Percentiles rank a stretch among this genome's conserved stretches.
Conservation (phyloP, 2,797 vertebrate species). For the Rhinogobio ventralis region DNA sequence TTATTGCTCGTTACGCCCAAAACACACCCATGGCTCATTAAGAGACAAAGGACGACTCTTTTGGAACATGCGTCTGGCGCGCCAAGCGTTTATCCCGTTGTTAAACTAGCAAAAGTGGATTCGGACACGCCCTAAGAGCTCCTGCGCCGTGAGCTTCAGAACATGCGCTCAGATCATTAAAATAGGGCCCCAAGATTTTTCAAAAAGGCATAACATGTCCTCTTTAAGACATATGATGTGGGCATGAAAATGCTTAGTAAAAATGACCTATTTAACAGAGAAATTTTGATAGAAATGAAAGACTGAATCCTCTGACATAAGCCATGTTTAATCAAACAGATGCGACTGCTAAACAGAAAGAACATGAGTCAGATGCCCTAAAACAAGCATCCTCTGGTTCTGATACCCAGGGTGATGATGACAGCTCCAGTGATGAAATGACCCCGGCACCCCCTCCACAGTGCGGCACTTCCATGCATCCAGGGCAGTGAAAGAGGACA, state of each 20-base stretch:
- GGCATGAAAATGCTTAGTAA: neutral
- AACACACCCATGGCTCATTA: no score
- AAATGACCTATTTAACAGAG: neutral
- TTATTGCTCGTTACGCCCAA: no score
- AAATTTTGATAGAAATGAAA: neutral
- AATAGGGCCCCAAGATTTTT: no score
- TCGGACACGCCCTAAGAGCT: no score
- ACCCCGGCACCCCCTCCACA: neutral
- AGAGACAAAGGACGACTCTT: no score
- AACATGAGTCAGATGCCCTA: constrained; percentile 28
- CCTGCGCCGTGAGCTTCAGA: no score
- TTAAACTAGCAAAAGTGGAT: no score
- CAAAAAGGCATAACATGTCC: neutral
- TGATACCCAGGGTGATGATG: constrained; percentile 9
- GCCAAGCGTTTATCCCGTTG: no score
- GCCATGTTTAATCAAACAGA: constrained; percentile 19
- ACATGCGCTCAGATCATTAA: no score
- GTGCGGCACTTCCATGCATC: constrained; percentile 6
- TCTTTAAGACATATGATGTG: neutral
- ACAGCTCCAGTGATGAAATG: constrained; percentile 25
- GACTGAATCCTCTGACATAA: neutral
- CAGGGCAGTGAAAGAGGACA: constrained; percentile 18
- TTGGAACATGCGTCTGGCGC: no score
- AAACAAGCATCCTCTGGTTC: neutral
- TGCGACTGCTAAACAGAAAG: neutral